Base-by-base conservation (phyloP, 1,140 invertebrate genomes). In the Lasioglossum albipes region DNA sequence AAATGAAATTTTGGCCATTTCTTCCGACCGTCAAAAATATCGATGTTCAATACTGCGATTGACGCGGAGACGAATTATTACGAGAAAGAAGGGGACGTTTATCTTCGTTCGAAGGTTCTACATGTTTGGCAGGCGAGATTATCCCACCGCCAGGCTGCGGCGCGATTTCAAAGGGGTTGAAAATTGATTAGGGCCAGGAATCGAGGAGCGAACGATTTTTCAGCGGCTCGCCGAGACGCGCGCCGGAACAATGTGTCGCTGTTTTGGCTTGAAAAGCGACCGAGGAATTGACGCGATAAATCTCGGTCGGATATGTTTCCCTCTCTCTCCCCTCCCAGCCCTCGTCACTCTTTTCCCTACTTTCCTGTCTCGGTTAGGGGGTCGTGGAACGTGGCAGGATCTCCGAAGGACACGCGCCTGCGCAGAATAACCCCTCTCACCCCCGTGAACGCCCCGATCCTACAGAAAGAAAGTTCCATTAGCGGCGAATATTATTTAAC, bases 281-380 rank as follows among this genome's bases (percentile, higher is more conserved):
- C 54, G 41, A 73, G 70, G 49, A 79, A 79, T 79, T 49, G 77
- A 73, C 61, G 70, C 45, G 59, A 79, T 79, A 79, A 79, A 79
- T 79, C 77, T 57, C 31, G 31, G 13, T 16, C 49, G 65, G 68
- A 54, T 54, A 49, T 36, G 52, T 54, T 16, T 6, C 52, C 6
- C 52, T 5, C 52, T 16, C 52, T 16, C 52, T 54, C 18, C 16
- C 13, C 13, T 13, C 12, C 13, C 18, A 0, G 0, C 27, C 27
- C 13, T 16, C 3, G 0, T 16, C 18, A 2, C 18, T 4, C 52
- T 5, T 16, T 16, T 16, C 52, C 13, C 16, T 20, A 16, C 18
- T 16, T 20, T 16, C 13, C 52, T 54, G 52, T 20, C 52, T 49
- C 45, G 45, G 9, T 49, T 49, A 49, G 45, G 67, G 67, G 67